Conservation (phyloP, 2,113 vertebrate species). For the Hippocampus barbouri region DNA sequence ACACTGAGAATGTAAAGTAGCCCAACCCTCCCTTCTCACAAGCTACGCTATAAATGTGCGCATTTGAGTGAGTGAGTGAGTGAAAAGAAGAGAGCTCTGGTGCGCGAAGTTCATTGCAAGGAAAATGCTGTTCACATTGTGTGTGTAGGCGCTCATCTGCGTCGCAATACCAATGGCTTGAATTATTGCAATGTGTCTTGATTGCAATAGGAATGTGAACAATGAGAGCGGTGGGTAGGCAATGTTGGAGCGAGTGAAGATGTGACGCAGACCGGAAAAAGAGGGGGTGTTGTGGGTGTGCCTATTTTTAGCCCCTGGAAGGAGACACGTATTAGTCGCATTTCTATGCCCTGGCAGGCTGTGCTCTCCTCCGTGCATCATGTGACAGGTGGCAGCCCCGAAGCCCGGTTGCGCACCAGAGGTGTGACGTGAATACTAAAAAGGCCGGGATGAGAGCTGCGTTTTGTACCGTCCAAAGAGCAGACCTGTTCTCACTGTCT, state of each 20-base stretch:
- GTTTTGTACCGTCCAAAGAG: constrained; percentile 24
- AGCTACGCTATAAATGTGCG: background rate
- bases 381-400: constrained; percentile 49
- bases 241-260: constrained; percentile 20
- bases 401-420: constrained; percentile 16
- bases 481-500: constrained; percentile 6
- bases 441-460: constrained; percentile 14
- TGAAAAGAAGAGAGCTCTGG: background rate
- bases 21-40: constrained; percentile 13
- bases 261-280: constrained; percentile 58
- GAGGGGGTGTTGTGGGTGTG: constrained; percentile 45
- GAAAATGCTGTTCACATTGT: background rate
- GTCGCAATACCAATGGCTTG: background rate
- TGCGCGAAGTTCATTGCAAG: background rate
- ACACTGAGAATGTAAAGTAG: constrained; percentile 50
- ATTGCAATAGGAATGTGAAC: background rate
- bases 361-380: constrained; percentile 24
- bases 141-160: background rate
- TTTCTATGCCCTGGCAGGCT: constrained; percentile 32
- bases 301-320: constrained; percentile 59
- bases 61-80: background rate
- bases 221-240: constrained; percentile 15
- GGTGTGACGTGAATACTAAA: constrained; percentile 40
- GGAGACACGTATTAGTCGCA: constrained; percentile 39
- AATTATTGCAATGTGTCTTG: background rate